Evolutionary conservation across 2,888 invertebrate species (phyloP), one percentile per base, ranked within the genome.

Genomic region (Mallateleia sp.): DNA sequence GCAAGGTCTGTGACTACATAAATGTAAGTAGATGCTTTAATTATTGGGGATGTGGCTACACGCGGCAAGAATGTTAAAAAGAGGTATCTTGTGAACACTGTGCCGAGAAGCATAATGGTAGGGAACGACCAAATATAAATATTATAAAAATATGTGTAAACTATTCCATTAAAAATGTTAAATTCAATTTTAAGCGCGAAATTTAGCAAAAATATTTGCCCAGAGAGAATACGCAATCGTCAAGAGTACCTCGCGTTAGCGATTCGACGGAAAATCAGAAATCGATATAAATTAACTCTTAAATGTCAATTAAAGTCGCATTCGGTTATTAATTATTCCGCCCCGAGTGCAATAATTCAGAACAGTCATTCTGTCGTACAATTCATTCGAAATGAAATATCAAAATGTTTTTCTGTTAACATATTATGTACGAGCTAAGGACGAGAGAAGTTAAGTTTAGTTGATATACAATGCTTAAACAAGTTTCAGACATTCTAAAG

Each of bases 401-500:
- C 60, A 52, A 60, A 64, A 74, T 24, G 64, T 54, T 75, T 67
- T 67, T 83, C 56, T 66, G 83, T 83, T 83, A 78, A 72, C 78
- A 78, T 78, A 78, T 62, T 64, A 22, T 52, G 56, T 62, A 71
- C 77, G 54, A 66, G 74, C n/a, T n/a, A 58, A 67, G 50, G 67
- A 82, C 38, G 82, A 42, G 60, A 45, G 58, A 56, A 78, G 79
- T 85, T 79, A 85, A 80, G 66, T 85, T 80, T 79, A 85, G 85
- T 85, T 71, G 69, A 75, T 75, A 71, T 75, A 85, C 85, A 85
- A 79, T 83, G 71, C 79, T 77, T 52, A 87, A 77, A 87, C 83
- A 80, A 85, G 78, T 72, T 71, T 67, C 25, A 75, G 86, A 78
- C 79, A 82, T 87, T 83, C 85, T 81, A 66, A 85, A 85, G 85